Evolutionary conservation across 2,797 vertebrate species (phyloP).

Genomic region (Hybognathus amarus): DNA sequence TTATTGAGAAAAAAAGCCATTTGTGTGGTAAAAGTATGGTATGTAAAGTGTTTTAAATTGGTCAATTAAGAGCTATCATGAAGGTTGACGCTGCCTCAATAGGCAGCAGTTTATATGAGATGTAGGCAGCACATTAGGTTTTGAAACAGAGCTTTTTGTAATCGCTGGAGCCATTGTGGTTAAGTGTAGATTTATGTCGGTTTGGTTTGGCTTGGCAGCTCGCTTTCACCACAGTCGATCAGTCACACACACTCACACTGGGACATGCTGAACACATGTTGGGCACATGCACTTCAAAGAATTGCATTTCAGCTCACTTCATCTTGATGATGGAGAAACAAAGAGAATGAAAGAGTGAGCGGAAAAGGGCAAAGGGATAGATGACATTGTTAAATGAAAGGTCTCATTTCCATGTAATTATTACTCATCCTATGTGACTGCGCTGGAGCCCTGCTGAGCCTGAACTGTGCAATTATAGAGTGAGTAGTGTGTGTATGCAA

Average conservation of each 20-base stretch:
- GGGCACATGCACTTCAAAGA: constrained; percentile 30
- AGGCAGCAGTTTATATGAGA: background rate
- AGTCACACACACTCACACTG: constrained; percentile 39
- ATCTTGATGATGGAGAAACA: constrained; percentile 24
- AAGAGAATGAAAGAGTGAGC: background rate
- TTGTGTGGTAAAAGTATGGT: background rate
- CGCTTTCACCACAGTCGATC: constrained; percentile 52
- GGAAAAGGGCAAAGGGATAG: constrained; percentile 19
- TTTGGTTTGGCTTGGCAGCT: constrained; percentile 49
- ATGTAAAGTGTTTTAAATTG: background rate
- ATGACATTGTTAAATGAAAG: constrained; percentile 34
- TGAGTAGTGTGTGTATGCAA: constrained; percentile 14
- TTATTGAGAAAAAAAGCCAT: no score
- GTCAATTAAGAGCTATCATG: background rate
- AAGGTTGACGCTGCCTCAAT: background rate
- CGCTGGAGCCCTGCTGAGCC: constrained; percentile 28
- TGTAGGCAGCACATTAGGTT: background rate
- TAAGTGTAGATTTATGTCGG: constrained; percentile 53
- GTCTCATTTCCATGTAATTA: constrained; percentile 43
- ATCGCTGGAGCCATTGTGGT: constrained; percentile 54
- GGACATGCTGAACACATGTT: constrained; percentile 30
- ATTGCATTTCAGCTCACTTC: constrained; percentile 39
- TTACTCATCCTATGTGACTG: constrained; percentile 17
- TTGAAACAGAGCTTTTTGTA: constrained; percentile 45
- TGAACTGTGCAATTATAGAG: constrained; percentile 32